These are phyloP conservation scores for Cacoxenus indagator DNA, from an alignment of 2,888 invertebrate species.

Conservation along the genomic window DNA sequence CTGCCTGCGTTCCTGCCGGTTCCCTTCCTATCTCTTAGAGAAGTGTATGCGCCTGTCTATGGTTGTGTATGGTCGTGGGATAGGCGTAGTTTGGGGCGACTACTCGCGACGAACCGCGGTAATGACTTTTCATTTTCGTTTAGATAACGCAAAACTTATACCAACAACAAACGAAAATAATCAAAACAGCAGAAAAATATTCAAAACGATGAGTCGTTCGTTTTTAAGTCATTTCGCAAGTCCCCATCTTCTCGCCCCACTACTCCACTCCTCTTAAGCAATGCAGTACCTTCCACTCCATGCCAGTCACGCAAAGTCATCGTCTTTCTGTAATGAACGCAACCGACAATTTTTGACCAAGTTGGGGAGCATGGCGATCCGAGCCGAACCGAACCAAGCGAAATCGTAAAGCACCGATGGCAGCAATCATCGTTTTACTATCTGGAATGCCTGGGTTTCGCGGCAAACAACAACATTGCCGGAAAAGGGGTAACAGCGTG, in stretches of 20 bases:
- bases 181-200: conserved; percentile 36
- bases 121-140: conserved; percentile 65
- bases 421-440: conserved; percentile 47
- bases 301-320: neutral
- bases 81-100: conserved; percentile 26
- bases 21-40: neutral
- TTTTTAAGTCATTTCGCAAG: neutral
- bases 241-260: neutral
- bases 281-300: neutral
- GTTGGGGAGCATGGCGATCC: no score
- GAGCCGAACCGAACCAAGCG: conserved; percentile 19
- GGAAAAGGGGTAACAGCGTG: conserved; percentile 16
- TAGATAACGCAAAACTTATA: conserved; percentile 54
- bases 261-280: neutral
- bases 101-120: conserved; percentile 60
- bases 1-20: neutral
- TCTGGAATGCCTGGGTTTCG: conserved; percentile 22
- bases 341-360: conserved; percentile 35
- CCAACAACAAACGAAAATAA: conserved; percentile 36
- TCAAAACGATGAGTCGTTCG: neutral
- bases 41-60: neutral
- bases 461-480: conserved; percentile 8
- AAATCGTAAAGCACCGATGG: conserved; percentile 31
- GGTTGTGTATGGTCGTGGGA: neutral
- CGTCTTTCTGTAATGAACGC: conserved; percentile 52